These are phyloP conservation scores for Nothura maculosa DNA, from an alignment of 2,797 vertebrate species.

Conservation along the genomic window DNA sequence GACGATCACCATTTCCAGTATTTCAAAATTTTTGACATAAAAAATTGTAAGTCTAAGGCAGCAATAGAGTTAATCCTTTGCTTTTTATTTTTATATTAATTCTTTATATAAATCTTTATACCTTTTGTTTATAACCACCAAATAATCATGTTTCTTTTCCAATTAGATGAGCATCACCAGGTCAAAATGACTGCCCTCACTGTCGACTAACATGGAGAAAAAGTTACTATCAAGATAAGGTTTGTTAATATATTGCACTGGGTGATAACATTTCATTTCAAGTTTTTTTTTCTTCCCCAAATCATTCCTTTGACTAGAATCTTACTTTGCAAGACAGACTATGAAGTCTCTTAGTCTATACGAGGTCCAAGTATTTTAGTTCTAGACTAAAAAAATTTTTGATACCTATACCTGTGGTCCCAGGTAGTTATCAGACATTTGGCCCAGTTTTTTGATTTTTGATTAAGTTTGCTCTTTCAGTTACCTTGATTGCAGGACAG, in stretches of 20 bases:
- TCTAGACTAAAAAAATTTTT: background rate
- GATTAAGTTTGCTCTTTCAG: background rate
- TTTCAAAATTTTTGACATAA: background rate
- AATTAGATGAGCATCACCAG: background rate
- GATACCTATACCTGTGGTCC: background rate
- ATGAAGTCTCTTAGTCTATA: background rate
- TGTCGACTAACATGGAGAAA: background rate
- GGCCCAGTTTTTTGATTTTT: background rate
- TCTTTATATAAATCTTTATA: too few relatives aligned
- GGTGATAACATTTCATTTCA: background rate
- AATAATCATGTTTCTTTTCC: background rate
- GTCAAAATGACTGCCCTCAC: background rate
- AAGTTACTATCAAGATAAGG: background rate
- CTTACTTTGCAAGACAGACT: background rate
- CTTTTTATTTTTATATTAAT: too few relatives aligned
- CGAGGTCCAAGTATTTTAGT: too few relatives aligned
- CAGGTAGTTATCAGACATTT: background rate
- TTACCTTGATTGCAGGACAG: conserved; percentile 91
- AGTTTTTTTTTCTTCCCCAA: background rate
- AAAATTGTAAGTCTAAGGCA: background rate
- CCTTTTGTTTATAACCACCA: background rate
- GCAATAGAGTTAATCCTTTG: background rate
- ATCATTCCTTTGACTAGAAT: background rate
- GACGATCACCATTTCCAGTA: background rate
- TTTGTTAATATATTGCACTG: background rate